phyloP scores from a whole-genome alignment of 2,888 invertebrate species.

The Tillus elongatus region DNA sequence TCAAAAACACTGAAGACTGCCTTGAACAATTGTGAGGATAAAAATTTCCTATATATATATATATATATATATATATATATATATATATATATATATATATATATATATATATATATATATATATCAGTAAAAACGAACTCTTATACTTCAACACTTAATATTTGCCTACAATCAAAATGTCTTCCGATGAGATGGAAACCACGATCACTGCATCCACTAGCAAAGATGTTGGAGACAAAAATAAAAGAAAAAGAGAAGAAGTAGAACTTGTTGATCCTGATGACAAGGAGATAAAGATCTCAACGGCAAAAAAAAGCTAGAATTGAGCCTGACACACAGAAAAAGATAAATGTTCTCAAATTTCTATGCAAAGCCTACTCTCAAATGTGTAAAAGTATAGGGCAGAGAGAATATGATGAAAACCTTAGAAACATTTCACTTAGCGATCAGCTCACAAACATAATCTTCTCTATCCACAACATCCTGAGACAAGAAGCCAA shows the following conservation, averaged over 20 bases:
- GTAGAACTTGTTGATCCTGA: conserved; percentile 4
- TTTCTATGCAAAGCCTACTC: neutral
- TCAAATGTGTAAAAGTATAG: neutral
- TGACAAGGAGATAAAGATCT: conserved; percentile 1
- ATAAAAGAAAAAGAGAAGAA: conserved; percentile 7
- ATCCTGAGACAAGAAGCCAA: conserved; percentile 7
- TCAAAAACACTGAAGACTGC: too few species aligned
- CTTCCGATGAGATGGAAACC: too few species aligned
- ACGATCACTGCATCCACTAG: too few species aligned
- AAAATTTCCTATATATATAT: too few species aligned
- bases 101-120: too few species aligned
- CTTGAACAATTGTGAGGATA: too few species aligned
- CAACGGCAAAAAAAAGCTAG: conserved; percentile 8
- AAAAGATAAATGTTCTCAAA: conserved; percentile 3
- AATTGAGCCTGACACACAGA: neutral
- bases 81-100: too few species aligned
- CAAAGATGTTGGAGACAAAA: too few species aligned
- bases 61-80: too few species aligned
- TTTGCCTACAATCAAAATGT: too few species aligned
- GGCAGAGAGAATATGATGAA: neutral
- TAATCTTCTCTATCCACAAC: neutral
- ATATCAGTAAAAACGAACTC: too few species aligned
- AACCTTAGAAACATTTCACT: neutral
- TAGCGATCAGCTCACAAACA: conserved; percentile 6
- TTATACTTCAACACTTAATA: too few species aligned